These are phyloP conservation scores for Azemiops feae DNA, from an alignment of 2,113 vertebrate species.

Conservation along the genomic window DNA sequence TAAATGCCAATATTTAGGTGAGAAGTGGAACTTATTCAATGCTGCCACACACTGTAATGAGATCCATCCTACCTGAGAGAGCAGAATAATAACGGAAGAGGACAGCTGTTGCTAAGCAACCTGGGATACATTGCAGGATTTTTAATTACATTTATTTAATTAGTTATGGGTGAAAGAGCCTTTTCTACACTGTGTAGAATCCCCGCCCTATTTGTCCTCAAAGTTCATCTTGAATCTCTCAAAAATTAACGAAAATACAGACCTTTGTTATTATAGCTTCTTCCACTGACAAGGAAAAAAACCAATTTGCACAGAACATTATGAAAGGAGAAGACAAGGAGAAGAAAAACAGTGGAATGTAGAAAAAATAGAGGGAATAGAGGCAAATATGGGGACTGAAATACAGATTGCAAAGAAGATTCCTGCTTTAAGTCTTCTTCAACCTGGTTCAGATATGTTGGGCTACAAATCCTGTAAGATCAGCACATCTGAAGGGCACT, in stretches of 20 bases:
- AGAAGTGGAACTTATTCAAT: slow-evolving; percentile 65
- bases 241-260: not conserved
- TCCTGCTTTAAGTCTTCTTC: not conserved
- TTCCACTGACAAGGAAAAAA: not conserved
- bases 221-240: not conserved
- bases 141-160: slow-evolving; percentile 76
- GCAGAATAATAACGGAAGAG: slow-evolving; percentile 69
- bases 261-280: not conserved
- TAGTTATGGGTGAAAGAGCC: slow-evolving; percentile 72
- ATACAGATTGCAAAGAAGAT: not conserved
- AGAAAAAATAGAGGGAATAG: not conserved
- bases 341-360: not conserved
- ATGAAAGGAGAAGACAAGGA: not conserved
- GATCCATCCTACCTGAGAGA: slow-evolving; percentile 78
- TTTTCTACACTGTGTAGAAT: slow-evolving; percentile 3
- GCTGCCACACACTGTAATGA: slow-evolving; percentile 69
- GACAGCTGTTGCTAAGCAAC: slow-evolving; percentile 84
- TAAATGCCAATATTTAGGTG: slow-evolving; percentile 55
- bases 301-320: not conserved
- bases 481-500: not conserved
- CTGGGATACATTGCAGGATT: slow-evolving; percentile 70
- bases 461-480: not conserved
- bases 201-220: not conserved
- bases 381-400: not conserved
- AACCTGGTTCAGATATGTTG: not conserved